Base-by-base conservation (phyloP, 2,888 invertebrate genomes). In the Carcina quercana region DNA sequence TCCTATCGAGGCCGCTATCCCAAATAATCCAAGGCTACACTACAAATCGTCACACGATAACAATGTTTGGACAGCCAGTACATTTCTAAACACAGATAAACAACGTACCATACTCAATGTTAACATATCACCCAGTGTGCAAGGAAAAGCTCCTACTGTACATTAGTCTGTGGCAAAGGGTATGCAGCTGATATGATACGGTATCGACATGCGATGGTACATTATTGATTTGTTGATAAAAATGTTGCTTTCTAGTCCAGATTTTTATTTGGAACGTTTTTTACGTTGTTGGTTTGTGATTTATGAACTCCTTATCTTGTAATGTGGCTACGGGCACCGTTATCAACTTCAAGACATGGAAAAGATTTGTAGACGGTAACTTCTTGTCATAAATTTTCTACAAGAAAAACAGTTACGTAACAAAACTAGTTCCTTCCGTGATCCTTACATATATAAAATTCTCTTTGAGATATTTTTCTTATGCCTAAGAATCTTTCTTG, bases 171-270 rank as follows among this genome's bases (percentile, higher is more conserved):
- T 64, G 64, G 49, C 57, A 59, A 53, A 59, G 64, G n/a, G 52
- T 66, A 57, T 36, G 35, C 54, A 56, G 50, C 54, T 60, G 65
- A 66, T 68, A 65, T 35, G 57, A 55, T 66, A 74, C 61, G 63
- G 51, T 56, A 53, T 50, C 53, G 51, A 57, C 66, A 72, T 70
- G 68, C 59, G 67, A 61, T 65, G 60, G 63, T 51, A 64, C 62
- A 61, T 72, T 82, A 82, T 80, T 79, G 80, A 80, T 80, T 75
- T 53, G 48, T 37, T 62, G 80, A 82, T 80, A 79, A 69, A 39
- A 24, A 21, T 37, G 45, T n/a, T 33, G 50, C 67, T 73, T 72
- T 73, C 65, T 67, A 67, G 59, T 61, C 59, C 63, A 62, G 75
- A 78, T 78, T 74, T 72, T 64, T 66, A 63, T 66, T 54, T 48